phyloP scores from a whole-genome alignment of 2,888 invertebrate species.

The Pollenia amentaria region DNA sequence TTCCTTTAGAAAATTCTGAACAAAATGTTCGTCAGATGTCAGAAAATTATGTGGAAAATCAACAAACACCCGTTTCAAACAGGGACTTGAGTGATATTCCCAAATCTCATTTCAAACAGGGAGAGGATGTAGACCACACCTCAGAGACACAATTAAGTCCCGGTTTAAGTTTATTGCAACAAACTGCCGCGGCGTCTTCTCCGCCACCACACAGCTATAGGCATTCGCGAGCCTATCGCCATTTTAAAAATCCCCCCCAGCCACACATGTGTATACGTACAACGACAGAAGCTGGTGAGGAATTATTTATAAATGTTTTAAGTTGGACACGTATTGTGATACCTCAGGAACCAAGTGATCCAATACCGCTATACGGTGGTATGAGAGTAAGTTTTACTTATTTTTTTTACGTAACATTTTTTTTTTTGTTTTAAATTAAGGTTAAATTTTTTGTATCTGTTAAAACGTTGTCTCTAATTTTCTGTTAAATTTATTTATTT shows the following conservation, averaged over 20 bases:
- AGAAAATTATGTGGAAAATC: constrained; percentile 6
- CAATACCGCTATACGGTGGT: constrained; percentile 89
- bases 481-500: constrained; percentile 11
- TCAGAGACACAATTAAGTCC: constrained; percentile 60
- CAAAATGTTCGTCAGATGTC: neutral
- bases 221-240: constrained; percentile 87
- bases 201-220: constrained; percentile 86
- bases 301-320: constrained; percentile 88
- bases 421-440: constrained; percentile 8
- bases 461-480: neutral
- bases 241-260: constrained; percentile 90
- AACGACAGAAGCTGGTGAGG: constrained; percentile 85
- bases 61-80: neutral
- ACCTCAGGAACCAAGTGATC: constrained; percentile 88
- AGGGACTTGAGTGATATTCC: neutral
- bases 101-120: neutral
- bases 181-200: constrained; percentile 76
- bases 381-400: constrained; percentile 86
- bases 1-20: constrained; percentile 50
- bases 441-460: neutral
- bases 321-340: constrained; percentile 91
- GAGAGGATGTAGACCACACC: constrained; percentile 1
- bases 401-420: no score
- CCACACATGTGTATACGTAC: constrained; percentile 91
- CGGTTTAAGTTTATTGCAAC: constrained; percentile 61